phyloP scores from a whole-genome alignment of 2,888 invertebrate species.

The Cecidostiba fungosa region DNA sequence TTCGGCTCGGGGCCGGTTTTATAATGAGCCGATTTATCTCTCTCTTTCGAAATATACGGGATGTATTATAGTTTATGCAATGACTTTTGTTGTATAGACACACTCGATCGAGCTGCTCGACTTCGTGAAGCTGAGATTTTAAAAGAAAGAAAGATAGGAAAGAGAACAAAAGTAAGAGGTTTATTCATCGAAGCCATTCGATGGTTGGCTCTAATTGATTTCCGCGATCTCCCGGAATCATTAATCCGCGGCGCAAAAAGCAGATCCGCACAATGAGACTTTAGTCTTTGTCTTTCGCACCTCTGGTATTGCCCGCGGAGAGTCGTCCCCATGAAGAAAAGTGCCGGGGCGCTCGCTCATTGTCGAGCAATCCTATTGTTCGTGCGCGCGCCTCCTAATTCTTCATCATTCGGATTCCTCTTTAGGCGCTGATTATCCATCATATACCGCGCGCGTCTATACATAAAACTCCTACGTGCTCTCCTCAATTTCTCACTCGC shows the following conservation, averaged over 20 bases:
- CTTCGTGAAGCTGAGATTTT: background rate
- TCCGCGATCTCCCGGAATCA: conserved; percentile 23
- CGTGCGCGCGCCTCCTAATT: background rate
- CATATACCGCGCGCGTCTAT: background rate
- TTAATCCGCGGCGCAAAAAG: conserved; percentile 30
- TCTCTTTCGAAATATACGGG: background rate
- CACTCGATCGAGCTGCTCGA: too few relatives aligned
- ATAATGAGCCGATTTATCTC: background rate
- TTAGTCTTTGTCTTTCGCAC: background rate
- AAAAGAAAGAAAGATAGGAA: background rate
- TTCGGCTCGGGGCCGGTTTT: background rate
- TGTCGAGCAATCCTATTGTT: conserved; percentile 1
- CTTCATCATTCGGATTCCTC: conserved; percentile 8
- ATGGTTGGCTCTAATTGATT: conserved; percentile 26
- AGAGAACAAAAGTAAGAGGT: background rate
- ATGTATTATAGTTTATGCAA: background rate
- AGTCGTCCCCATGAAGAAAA: background rate
- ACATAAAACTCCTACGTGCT: background rate
- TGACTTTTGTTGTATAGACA: background rate
- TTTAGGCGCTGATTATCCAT: background rate
- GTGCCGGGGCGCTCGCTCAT: background rate
- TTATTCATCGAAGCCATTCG: background rate
- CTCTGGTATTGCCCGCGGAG: conserved; percentile 4
- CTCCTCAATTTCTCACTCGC: background rate
- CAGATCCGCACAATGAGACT: conserved; percentile 25